Conservation (phyloP, 2,888 invertebrate species). For the Cyclophora albipunctata region DNA sequence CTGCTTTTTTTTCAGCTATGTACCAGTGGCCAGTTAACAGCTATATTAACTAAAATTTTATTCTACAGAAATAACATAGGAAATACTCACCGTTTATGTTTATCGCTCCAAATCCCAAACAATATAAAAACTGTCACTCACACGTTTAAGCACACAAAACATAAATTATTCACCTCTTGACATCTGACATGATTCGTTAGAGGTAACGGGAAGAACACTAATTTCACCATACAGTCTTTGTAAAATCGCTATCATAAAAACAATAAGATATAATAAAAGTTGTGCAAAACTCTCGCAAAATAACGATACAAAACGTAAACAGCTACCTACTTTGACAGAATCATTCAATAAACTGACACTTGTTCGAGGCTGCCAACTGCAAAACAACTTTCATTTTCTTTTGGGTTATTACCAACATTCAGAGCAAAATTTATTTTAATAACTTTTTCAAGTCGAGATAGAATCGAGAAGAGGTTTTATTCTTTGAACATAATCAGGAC, state of each 20-base stretch:
- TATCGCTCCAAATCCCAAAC: constrained; percentile 69
- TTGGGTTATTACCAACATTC: constrained; percentile 14
- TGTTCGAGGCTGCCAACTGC: constrained; percentile 50
- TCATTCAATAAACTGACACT: constrained; percentile 64
- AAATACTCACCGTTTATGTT: constrained; percentile 66
- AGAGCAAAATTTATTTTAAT: background rate
- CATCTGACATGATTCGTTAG: constrained; percentile 64
- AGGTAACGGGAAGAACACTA: constrained; percentile 45
- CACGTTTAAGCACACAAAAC: constrained; percentile 64
- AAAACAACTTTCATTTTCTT: constrained; percentile 55
- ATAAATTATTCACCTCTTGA: constrained; percentile 71
- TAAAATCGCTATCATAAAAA: constrained; percentile 64
- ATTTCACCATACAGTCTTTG: constrained; percentile 47
- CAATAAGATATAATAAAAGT: constrained; percentile 67
- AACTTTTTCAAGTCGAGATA: too few species aligned
- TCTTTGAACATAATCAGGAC: too few species aligned
- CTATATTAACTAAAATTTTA: constrained; percentile 7
- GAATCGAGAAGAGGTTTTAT: too few species aligned
- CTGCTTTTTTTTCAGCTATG: background rate
- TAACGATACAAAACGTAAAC: constrained; percentile 73
- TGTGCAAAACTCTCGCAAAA: constrained; percentile 70
- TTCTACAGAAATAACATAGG: constrained; percentile 33
- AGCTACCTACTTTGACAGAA: constrained; percentile 72
- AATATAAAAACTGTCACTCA: constrained; percentile 69
- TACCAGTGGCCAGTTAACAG: constrained; percentile 27